Evolutionary conservation across 2,113 vertebrate species (phyloP).

Genomic region (Phasianus colchicus): DNA sequence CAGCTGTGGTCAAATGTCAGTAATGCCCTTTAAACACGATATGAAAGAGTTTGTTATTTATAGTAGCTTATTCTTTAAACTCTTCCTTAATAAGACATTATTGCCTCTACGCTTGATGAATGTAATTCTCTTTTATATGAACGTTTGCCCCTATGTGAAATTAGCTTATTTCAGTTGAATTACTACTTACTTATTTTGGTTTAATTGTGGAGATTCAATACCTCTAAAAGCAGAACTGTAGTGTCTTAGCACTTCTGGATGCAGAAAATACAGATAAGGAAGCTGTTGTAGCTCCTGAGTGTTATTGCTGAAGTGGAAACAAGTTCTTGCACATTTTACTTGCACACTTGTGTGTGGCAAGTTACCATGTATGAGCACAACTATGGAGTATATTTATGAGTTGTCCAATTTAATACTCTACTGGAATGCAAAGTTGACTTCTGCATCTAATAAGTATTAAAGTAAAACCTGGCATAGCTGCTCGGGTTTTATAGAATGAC

Average conservation of each 20-base stretch:
- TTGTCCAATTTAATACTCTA: conserved; percentile 1
- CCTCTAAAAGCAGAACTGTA: neutral
- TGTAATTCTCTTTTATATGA: neutral
- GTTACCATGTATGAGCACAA: neutral
- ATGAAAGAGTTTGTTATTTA: neutral
- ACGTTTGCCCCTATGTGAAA: neutral
- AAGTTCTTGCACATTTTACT: neutral
- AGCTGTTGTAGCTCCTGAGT: neutral
- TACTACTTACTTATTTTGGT: conserved; percentile 13
- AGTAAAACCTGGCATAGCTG: neutral
- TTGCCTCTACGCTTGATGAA: neutral
- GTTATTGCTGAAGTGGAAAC: neutral
- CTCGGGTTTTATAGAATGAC: conserved; percentile 14
- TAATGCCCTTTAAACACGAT: neutral
- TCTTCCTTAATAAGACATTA: neutral
- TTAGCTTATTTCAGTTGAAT: conserved; percentile 24
- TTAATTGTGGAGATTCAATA: conserved; percentile 4
- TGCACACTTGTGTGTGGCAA: neutral
- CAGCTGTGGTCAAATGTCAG: neutral
- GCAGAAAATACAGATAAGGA: neutral
- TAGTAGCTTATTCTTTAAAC: neutral
- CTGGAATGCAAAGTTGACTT: conserved; percentile 12
- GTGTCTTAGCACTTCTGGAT: neutral
- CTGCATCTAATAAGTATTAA: conserved; percentile 4
- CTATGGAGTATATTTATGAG: neutral